Base-by-base conservation (phyloP, 2,113 vertebrate genomes). In the Crotalus tigris region DNA sequence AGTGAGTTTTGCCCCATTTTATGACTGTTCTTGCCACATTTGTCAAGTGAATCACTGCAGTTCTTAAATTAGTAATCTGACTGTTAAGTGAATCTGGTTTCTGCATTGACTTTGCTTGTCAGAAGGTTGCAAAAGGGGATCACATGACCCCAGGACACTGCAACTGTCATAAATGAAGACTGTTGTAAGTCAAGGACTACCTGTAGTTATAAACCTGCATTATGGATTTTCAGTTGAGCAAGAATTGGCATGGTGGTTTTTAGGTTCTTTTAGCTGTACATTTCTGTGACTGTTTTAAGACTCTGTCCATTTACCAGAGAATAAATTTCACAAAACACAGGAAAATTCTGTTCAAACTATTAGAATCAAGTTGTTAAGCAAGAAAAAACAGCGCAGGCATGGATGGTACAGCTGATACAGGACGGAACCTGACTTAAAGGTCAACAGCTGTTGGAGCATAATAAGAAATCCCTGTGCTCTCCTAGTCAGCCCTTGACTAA, bases 401-500 rank as follows among this genome's bases (percentile, higher is more conserved):
- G 12, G 26, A 87, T 85, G 75, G 61, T 59, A 61, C 90, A 88
- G 33, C 54, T 15, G 11, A 51, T 81, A 51, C 7, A 33, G 53
- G 53, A 85, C 8, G 23, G 23, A 90, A 88, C 23, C 1, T 91
- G 89, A 53, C 91, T 91, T 64, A 90, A 69, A 87, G 69, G 57
- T 85, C 19, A 46, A 46, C 33, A 91, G n/a, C 55, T 86, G 87
- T 91, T 61, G 64, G 55, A 91, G 39, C 46, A 91, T 86, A 64
- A 93, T 91, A 59, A 92, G 44, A 54, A 55, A 86, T 51, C 89
- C 75, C 57, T 86, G 39, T 51, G 89, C 17, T 9, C 49, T 64
- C 51, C 33, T 86, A 91, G 64, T 91, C 64, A 92, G 64, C 64
- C 87, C 87, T 49, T 53, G 46, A 13, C 54, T 91, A 91, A 85